Percentiles rank a stretch among this genome's conserved stretches.
Evolutionary conservation across 2,113 vertebrate species (phyloP).

Genomic region (Condylura cristata): DNA sequence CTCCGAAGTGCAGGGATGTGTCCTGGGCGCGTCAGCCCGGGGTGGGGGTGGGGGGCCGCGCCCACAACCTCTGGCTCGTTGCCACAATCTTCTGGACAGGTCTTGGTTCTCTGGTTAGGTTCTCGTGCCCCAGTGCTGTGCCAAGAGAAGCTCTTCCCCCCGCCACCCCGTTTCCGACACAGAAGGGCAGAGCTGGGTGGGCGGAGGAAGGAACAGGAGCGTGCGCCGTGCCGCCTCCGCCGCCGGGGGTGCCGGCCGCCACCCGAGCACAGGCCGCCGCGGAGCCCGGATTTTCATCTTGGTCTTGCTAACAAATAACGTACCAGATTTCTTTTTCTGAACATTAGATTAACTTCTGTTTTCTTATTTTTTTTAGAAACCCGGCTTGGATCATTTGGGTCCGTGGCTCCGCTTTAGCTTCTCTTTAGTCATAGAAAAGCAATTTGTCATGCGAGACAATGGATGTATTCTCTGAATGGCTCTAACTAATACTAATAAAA

Average conservation of each 20-base stretch:
- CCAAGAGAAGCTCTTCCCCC: background rate
- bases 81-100: background rate
- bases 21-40: too few species aligned
- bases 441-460: slow-evolving; percentile 59
- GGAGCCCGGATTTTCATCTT: background rate
- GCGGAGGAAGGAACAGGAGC: background rate
- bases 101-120: background rate
- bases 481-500: slow-evolving; percentile 55
- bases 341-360: slow-evolving; percentile 30
- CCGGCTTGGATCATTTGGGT: background rate
- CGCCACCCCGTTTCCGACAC: background rate
- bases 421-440: slow-evolving; percentile 41
- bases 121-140: background rate
- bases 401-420: background rate
- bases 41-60: background rate
- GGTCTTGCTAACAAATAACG: background rate
- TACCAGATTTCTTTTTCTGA: slow-evolving; percentile 27
- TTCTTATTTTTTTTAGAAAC: background rate
- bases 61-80: accelerated
- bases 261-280: too few species aligned
- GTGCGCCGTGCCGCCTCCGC: too few species aligned
- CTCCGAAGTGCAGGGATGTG: background rate
- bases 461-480: slow-evolving; percentile 26
- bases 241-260: too few species aligned
- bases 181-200: accelerated